Base-by-base conservation (phyloP, 2,797 vertebrate genomes). In the Hephaestus fuliginosus region DNA sequence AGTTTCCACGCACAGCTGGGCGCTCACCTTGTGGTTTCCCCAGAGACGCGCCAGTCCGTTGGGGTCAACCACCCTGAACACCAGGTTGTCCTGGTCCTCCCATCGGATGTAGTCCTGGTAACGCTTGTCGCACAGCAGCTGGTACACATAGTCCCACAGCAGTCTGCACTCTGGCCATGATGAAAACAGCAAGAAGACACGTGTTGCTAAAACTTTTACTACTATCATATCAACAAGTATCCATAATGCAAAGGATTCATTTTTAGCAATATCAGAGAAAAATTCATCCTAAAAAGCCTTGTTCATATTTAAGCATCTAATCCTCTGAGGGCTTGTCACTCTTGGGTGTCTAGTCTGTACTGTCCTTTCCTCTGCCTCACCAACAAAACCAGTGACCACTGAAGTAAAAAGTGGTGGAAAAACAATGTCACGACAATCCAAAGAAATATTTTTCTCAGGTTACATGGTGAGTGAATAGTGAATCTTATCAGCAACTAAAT, bases 1-100 rank as follows among this genome's bases (percentile, higher is more conserved):
- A 22, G 8, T 87, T 76, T 52, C 91, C 20, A 61, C 28, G 46
- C 18, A 76, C 20, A 58, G 14, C 7, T 20, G 14, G 12, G 2
- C 13, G 25, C 60, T 93, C 74, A 98, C 97, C 96, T 98, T 99
- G 89, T 99, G 97, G 89, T 97, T 97, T 20, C 98, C 98, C 98
- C 97, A 98, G 81, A 99, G 97, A 67, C 94, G 94, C 20, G 98
- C 97, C 2, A 99, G 94, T 74, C 97, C 97, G 0, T 96, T 97
- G 0, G 98, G 97, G 84, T 98, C 96, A 12, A 98, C 96, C 0
- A 98, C 95, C 0, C 96, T 93, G 83, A 98, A 99, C 63, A 97
- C 87, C 68, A 95, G 96, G 78, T 92, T 90, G 0, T 95, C 93
- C 44, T 85, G 89, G 75, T 98, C 96, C 70, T 98, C 97, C 97